Conservation (phyloP, 2,113 vertebrate species). For the Menidia beryllina region DNA sequence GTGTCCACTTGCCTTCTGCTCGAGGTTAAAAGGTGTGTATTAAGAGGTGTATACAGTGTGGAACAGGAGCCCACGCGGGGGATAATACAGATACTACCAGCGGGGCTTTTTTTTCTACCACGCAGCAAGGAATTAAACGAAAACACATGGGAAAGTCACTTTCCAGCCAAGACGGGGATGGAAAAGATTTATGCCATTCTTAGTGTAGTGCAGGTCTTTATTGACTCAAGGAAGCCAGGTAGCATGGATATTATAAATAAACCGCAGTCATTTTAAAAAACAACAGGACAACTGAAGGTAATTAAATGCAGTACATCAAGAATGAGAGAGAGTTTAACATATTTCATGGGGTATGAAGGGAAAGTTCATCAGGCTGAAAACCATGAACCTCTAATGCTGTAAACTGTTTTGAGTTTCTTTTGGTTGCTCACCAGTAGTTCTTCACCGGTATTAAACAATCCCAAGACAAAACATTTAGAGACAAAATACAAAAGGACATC, state of each 20-base stretch:
- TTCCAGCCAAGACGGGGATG: background rate
- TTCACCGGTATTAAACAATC: too few species aligned
- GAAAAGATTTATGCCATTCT: background rate
- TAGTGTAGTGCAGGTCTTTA: background rate
- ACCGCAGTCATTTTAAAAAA: background rate
- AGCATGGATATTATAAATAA: background rate
- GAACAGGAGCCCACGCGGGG: conserved; percentile 20
- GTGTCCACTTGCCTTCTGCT: conserved; percentile 29
- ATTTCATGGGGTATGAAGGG: background rate
- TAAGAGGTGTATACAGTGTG: conserved; percentile 33
- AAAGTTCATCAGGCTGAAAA: background rate
- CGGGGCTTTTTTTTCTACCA: background rate
- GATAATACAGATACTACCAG: conserved; percentile 12
- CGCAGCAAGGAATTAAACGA: background rate
- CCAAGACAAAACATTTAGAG: too few species aligned
- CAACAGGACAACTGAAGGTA: background rate
- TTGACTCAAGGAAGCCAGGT: background rate
- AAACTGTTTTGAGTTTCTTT: background rate
- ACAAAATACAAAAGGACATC: too few species aligned
- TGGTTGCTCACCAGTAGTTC: background rate
- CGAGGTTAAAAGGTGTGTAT: conserved; percentile 24
- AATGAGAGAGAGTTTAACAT: background rate
- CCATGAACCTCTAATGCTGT: background rate
- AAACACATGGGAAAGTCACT: background rate
- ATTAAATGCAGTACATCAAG: background rate